phyloP scores from a whole-genome alignment of 2,888 invertebrate species.

The Sesia apiformis region DNA sequence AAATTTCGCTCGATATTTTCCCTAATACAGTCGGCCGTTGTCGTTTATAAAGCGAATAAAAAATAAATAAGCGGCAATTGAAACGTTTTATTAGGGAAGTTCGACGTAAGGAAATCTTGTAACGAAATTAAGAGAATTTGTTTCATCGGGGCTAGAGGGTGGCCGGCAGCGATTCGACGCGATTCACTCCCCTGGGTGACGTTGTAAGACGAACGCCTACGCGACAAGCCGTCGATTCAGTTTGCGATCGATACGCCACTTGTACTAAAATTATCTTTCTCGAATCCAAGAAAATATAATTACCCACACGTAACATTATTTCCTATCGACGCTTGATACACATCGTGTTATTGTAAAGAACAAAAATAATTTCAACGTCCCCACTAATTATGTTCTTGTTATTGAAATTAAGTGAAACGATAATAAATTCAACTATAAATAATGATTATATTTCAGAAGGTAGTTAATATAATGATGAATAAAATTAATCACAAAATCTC shows the following conservation, averaged over 20 bases:
- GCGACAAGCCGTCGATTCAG: conserved; percentile 3
- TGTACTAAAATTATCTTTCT: background rate
- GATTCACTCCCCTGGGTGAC: conserved; percentile 9
- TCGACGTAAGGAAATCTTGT: conserved; percentile 10
- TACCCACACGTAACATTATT: no score
- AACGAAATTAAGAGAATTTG: conserved; percentile 12
- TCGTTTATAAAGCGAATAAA: conserved; percentile 5
- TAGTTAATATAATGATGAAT: no score
- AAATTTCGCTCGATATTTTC: background rate
- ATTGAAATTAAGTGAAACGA: no score
- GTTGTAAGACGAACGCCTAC: conserved; percentile 7
- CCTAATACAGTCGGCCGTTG: background rate
- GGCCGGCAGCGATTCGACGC: conserved; percentile 9
- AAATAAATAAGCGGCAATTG: conserved; percentile 5
- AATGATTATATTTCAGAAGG: no score
- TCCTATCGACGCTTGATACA: no score
- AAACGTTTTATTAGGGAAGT: conserved; percentile 11
- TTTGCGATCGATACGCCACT: conserved; percentile 5
- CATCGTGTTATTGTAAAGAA: no score
- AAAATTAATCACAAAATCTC: no score
- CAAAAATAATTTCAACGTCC: no score
- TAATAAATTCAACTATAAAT: no score
- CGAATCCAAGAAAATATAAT: no score
- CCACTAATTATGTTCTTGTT: no score
- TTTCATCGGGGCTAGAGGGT: conserved; percentile 7